Base-by-base conservation (phyloP, 2,113 vertebrate genomes). In the Trachemys scripta region DNA sequence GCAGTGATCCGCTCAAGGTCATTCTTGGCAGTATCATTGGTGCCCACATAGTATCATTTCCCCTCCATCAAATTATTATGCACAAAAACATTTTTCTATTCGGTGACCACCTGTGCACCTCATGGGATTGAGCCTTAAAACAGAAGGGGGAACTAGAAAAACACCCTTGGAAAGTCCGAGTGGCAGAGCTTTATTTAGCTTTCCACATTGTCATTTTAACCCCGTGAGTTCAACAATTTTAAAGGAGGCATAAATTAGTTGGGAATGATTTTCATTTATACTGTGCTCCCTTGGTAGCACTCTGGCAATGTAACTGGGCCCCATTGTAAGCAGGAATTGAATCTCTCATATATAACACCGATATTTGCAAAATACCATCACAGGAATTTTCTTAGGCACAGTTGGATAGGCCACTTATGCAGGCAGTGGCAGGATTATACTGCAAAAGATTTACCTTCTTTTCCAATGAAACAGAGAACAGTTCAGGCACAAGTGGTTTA, bases 11-110 rank as follows among this genome's bases (percentile, higher is more conserved):
- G n/a, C n/a, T n/a, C n/a, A n/a, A n/a, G n/a, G n/a, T n/a, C n/a
- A n/a, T n/a, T n/a, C n/a, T n/a, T n/a, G n/a, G n/a, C n/a, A n/a
- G n/a, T n/a, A n/a, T n/a, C n/a, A n/a, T n/a, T n/a, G n/a, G n/a
- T n/a, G n/a, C n/a, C n/a, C n/a, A n/a, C n/a, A n/a, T n/a, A n/a
- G n/a, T n/a, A n/a, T n/a, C 47, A 14, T 84, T 91, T 84, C 59
- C 80, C 20, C 20, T n/a, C 25, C 31, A 49, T 10, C 90, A n/a
- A 1, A 0, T 75, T 42, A 75, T 12, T 24, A 1, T 20, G 82
- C 14, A 65, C 10, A 75, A n/a, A 0, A 0, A 8, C 2, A 14
- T 42, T 24, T 24, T 75, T 42, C 4, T 38, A 13, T 25, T 22
- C 56, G 0, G 3, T 5, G 82, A 62, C 56, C 5, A 49, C 0